Base-by-base conservation (phyloP, 2,113 vertebrate genomes). In the Charadrius vociferus region DNA sequence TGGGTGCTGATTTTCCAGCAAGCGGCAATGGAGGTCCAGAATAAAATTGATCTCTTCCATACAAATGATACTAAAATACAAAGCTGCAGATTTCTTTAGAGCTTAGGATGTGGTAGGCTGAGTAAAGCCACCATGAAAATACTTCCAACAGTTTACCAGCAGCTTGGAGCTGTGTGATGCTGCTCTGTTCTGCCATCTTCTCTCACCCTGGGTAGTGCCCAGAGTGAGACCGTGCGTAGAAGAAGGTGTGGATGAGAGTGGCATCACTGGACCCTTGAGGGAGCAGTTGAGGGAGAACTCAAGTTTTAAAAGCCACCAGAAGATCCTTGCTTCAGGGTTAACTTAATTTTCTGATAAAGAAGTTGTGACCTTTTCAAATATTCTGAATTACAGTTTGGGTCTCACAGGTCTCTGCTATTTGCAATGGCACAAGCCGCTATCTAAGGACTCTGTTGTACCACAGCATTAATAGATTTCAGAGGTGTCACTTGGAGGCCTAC, bases 351-450 rank as follows among this genome's bases (percentile, higher is more conserved):
- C 62, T 88, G 91, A 45, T 81, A 41, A 73, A 92, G 63, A 43
- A 72, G 8, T 67, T 82, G 49, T 90, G 90, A 79, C 70, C n/a
- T 93, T 97, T 95, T 91, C 53, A 92, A 27, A 37, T 73, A 93
- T 70, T 95, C 75, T 37, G 80, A 73, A 43, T 77, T 43, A 36
- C 24, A 34, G 21, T 36, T 49, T 21, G 15, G 21, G 36, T 93
- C 67, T 82, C 43, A 4, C 6, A 3, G 55, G 11, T 62, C 11
- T 55, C 43, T 94, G 45, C 16, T 41, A 0, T n/a, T 66, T 53
- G 52, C 81, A 47, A 10, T 20, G 45, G 36, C 55, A 71, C 5
- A 62, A 85, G 45, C 14, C 16, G 39, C 78, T 30, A 13, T 37
- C 49, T 20, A 23, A 81, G 81, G 55, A 39, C 22, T 77, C 55